phyloP scores from a whole-genome alignment of 2,797 vertebrate species.

The Micrastur ruficollis region DNA sequence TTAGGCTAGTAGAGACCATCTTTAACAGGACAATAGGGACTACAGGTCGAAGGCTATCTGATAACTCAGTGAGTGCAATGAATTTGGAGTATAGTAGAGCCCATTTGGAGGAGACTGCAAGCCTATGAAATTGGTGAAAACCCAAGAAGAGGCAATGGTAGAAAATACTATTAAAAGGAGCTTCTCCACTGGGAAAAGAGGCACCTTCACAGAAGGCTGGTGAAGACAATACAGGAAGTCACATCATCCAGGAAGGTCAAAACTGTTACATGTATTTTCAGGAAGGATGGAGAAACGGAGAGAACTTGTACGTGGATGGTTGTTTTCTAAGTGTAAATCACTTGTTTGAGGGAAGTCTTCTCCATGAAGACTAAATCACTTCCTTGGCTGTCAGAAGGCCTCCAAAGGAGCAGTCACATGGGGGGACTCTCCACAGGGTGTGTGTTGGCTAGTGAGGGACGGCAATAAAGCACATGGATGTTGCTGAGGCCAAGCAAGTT shows the following conservation, averaged over 20 bases:
- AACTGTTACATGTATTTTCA: background rate
- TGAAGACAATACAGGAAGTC: background rate
- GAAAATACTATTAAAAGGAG: background rate
- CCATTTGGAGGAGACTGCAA: background rate
- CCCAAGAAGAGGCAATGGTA: background rate
- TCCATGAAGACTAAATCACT: background rate
- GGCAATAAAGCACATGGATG: background rate
- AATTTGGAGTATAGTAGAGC: background rate
- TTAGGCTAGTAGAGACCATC: background rate
- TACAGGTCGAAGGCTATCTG: background rate
- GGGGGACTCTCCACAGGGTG: background rate
- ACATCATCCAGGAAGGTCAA: background rate
- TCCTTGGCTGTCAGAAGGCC: background rate
- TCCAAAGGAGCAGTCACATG: background rate
- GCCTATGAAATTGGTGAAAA: background rate
- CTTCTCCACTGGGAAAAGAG: background rate
- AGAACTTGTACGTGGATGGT: background rate
- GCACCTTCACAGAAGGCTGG: background rate
- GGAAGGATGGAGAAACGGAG: background rate
- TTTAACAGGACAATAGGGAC: background rate
- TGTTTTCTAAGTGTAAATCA: background rate
- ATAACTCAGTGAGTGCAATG: background rate
- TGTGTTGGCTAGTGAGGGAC: background rate
- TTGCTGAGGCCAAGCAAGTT: background rate
- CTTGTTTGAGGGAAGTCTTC: background rate